phyloP scores from a whole-genome alignment of 2,888 invertebrate genomes.

The Drepanosiphum platanoidis region DNA sequence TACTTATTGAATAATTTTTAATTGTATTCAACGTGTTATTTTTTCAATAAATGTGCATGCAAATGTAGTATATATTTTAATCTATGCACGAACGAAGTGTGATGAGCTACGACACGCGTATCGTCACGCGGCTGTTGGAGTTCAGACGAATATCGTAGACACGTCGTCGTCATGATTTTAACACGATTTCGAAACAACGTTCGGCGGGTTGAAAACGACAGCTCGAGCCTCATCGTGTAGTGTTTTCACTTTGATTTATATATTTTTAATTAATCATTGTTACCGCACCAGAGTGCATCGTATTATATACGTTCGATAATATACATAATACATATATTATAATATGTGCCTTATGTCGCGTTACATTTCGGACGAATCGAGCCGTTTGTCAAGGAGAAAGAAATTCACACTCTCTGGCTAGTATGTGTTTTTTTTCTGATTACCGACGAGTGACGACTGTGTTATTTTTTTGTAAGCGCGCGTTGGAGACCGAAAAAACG shows the following conservation, averaged over 20 bases:
- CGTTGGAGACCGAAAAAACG: background rate
- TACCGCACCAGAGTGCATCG: background rate
- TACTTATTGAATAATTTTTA: too few relatives aligned
- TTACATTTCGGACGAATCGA: background rate
- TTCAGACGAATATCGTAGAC: background rate
- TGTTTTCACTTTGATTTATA: slow-evolving; percentile 27
- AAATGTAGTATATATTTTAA: too few relatives aligned
- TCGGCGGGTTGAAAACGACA: background rate
- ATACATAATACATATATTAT: background rate
- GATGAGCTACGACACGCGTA: too few relatives aligned
- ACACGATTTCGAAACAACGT: background rate
- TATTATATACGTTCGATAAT: background rate
- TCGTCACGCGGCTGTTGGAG: background rate
- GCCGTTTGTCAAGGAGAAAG: background rate
- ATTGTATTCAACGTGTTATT: too few relatives aligned
- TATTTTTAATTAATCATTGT: slow-evolving; percentile 28
- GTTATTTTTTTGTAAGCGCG: too few relatives aligned
- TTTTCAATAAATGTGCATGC: too few relatives aligned
- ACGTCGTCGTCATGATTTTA: background rate
- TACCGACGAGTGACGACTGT: too few relatives aligned
- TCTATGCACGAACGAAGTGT: too few relatives aligned
- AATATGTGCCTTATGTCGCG: slow-evolving; percentile 28
- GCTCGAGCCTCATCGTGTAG: slow-evolving; percentile 4
- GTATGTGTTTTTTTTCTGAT: background rate
- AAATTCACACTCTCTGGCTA: background rate